These are phyloP conservation scores for Callitettix versicolor DNA, from an alignment of 1,140 invertebrate species.

Conservation along the genomic window DNA sequence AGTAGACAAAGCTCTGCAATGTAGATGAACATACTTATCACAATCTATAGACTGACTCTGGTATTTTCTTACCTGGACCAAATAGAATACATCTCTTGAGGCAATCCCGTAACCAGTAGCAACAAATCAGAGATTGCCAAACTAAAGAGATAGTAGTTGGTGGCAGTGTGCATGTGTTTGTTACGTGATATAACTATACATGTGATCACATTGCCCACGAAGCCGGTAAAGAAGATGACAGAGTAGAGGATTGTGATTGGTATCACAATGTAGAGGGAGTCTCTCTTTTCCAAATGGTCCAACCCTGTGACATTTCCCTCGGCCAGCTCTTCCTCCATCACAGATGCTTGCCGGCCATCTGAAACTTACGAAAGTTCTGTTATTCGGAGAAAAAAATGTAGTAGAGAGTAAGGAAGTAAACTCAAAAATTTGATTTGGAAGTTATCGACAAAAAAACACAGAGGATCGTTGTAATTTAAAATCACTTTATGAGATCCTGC, in stretches of 20 bases:
- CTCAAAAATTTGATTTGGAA: too few relatives aligned
- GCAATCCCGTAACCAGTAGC: slow-evolving; percentile 60
- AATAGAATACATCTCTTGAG: slow-evolving; percentile 66
- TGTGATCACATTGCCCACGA: slow-evolving; percentile 74
- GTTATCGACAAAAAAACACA: too few relatives aligned
- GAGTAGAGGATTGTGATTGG: slow-evolving; percentile 59
- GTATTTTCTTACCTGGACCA: slow-evolving; percentile 64
- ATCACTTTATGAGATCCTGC: too few relatives aligned
- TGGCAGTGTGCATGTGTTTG: slow-evolving; percentile 71
- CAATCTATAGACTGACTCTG: too few relatives aligned
- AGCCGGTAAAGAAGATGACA: slow-evolving; percentile 67
- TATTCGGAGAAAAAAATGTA: too few relatives aligned
- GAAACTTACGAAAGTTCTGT: too few relatives aligned
- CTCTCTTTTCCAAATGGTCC: slow-evolving; percentile 28
- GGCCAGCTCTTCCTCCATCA: slow-evolving; percentile 54
- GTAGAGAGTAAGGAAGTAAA: too few relatives aligned
- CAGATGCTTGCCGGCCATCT: not conserved
- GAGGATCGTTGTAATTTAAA: too few relatives aligned
- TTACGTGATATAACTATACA: slow-evolving; percentile 75
- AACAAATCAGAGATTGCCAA: slow-evolving; percentile 79
- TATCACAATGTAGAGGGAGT: slow-evolving; percentile 43
- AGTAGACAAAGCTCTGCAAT: too few relatives aligned
- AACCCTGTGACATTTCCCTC: slow-evolving; percentile 42
- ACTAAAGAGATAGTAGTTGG: slow-evolving; percentile 79
- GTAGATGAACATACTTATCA: too few relatives aligned